Conservation (phyloP, 2,888 invertebrate genomes). For the Heliconius cydno region DNA sequence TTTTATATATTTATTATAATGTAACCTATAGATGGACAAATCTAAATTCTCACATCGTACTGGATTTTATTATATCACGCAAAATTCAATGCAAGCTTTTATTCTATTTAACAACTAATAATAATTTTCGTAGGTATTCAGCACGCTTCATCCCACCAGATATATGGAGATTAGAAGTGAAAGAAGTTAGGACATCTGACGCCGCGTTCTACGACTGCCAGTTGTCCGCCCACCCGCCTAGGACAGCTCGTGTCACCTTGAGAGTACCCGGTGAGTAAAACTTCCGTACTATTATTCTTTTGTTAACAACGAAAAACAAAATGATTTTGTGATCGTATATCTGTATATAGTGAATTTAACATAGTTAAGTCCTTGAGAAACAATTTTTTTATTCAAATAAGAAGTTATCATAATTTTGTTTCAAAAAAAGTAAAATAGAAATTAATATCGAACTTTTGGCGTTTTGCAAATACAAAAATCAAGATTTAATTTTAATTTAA, state of each 20-base stretch:
- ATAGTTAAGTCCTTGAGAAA: too few species aligned
- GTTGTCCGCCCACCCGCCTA: conserved; percentile 75
- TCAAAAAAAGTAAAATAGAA: too few species aligned
- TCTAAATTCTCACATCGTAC: too few species aligned
- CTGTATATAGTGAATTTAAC: too few species aligned
- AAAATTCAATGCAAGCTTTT: not conserved
- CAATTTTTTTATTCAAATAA: too few species aligned
- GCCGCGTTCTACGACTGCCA: conserved; percentile 78
- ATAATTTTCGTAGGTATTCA: conserved; percentile 64
- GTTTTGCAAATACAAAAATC: not conserved
- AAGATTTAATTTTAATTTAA: not conserved
- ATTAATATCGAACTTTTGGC: not conserved
- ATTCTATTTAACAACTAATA: not conserved
- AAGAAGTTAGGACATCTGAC: conserved; percentile 72
- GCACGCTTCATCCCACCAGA: conserved; percentile 78
- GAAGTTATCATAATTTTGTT: too few species aligned
- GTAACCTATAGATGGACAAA: too few species aligned
- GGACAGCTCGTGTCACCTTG: conserved; percentile 73
- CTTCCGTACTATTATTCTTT: not conserved
- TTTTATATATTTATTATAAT: too few species aligned
- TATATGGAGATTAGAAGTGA: conserved; percentile 75
- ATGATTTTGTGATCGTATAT: too few species aligned
- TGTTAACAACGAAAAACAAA: too few species aligned
- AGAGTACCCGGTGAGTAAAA: conserved; percentile 70
- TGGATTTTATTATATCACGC: not conserved